Conservation (phyloP, 2,888 invertebrate species). For the Spicauda simplicius region DNA sequence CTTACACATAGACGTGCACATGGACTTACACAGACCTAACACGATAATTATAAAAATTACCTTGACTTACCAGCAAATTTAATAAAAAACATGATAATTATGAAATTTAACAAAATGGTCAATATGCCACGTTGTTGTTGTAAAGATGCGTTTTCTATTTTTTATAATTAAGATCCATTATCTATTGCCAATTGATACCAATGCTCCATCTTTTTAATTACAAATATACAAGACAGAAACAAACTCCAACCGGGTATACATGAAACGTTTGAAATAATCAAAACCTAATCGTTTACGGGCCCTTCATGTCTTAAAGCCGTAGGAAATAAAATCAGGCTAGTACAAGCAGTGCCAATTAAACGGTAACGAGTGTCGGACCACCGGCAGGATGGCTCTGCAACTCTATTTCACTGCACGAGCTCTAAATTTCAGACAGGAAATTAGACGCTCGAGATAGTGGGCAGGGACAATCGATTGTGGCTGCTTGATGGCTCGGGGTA, state of each 20-base stretch:
- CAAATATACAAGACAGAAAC: too few species aligned
- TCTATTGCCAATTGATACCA: too few species aligned
- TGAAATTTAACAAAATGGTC: too few species aligned
- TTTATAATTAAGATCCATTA: too few species aligned
- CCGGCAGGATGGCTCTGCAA: slow-evolving; percentile 40
- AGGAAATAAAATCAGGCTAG: slow-evolving; percentile 3
- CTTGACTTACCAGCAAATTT: too few species aligned
- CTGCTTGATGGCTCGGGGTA: not conserved
- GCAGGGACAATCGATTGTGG: slow-evolving; percentile 18
- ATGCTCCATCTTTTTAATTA: too few species aligned
- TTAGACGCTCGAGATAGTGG: slow-evolving; percentile 23
- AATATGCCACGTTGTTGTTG: too few species aligned
- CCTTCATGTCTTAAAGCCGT: not conserved
- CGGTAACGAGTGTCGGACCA: slow-evolving; percentile 46
- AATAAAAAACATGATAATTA: too few species aligned
- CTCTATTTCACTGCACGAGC: slow-evolving; percentile 36
- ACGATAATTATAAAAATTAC: too few species aligned
- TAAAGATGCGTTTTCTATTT: too few species aligned
- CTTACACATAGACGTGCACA: too few species aligned
- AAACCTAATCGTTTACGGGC: not conserved
- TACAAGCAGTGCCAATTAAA: not conserved
- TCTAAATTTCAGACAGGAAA: slow-evolving; percentile 30
- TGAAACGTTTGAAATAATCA: not conserved
- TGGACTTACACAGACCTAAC: too few species aligned
- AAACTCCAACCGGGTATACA: not conserved